Evolutionary conservation across 2,797 vertebrate genomes (phyloP).

Genomic region (Micromesistius poutassou): DNA sequence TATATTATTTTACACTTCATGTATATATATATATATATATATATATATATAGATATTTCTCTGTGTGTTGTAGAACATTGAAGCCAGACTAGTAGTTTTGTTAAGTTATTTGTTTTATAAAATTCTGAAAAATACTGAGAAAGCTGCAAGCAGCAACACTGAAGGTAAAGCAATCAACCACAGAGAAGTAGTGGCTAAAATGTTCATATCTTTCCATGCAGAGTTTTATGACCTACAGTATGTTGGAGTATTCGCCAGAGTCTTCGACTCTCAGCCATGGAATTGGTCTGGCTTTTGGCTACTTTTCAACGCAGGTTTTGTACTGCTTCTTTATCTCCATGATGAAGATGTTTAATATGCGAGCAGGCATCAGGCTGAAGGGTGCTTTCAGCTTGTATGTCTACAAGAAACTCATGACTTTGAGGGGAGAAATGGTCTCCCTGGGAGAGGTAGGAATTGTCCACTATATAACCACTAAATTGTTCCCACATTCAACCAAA

Average conservation of each 20-base stretch:
- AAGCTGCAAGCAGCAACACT: too few relatives aligned
- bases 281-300: constrained; percentile 68
- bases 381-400: constrained; percentile 71
- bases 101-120: too few relatives aligned
- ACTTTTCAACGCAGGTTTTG: constrained; percentile 71
- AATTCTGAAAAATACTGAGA: too few relatives aligned
- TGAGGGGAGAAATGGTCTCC: constrained; percentile 68
- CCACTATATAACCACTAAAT: not conserved
- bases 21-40: too few relatives aligned
- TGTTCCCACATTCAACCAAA: too few relatives aligned
- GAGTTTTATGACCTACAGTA: constrained; percentile 40
- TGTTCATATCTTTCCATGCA: constrained; percentile 32
- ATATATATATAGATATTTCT: too few relatives aligned
- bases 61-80: too few relatives aligned
- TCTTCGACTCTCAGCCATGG: constrained; percentile 40
- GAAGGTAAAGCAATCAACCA: too few relatives aligned
- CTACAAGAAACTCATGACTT: constrained; percentile 75
- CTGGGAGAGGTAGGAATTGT: constrained; percentile 75
- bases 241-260: not conserved
- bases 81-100: too few relatives aligned
- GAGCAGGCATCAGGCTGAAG: constrained; percentile 75
- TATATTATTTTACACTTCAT: too few relatives aligned
- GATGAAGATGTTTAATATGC: constrained; percentile 77
- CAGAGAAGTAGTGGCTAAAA: not conserved
- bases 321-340: constrained; percentile 68